A percentile compares a stretch with the other conserved stretches of the same genome.
Conservation (phyloP, 2,113 vertebrate species). For the Strix aluco region DNA sequence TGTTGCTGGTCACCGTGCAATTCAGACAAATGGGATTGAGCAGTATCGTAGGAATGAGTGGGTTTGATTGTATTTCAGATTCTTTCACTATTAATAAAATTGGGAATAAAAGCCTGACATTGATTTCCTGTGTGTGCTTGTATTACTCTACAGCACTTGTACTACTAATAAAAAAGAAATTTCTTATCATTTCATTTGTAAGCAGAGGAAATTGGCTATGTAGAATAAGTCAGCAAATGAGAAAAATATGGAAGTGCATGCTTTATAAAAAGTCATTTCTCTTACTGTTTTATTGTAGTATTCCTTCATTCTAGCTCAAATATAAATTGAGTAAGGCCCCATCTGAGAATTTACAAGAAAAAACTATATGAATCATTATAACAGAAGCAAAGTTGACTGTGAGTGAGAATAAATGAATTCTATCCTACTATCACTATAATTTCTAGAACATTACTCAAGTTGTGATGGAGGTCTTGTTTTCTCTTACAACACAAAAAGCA, state of each 20-base stretch:
- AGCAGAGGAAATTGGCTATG: not conserved
- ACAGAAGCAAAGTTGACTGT: not conserved
- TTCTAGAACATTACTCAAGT: constrained; percentile 27
- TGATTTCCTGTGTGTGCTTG: not conserved
- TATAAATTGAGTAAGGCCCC: not conserved
- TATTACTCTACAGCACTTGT: not conserved
- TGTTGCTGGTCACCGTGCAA: not conserved
- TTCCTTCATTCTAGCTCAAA: not conserved
- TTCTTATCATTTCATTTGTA: not conserved
- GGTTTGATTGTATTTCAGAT: not conserved
- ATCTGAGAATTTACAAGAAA: not conserved
- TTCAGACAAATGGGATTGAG: not conserved
- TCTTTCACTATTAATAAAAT: not conserved
- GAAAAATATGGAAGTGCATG: not conserved
- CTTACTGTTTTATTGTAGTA: not conserved
- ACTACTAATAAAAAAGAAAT: not conserved
- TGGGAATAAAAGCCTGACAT: not conserved
- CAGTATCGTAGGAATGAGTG: not conserved
- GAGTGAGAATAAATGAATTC: not conserved
- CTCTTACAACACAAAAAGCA: constrained; percentile 24
- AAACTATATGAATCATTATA: not conserved
- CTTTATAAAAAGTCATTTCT: not conserved
- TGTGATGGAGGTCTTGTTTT: constrained; percentile 23
- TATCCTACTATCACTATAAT: not conserved
- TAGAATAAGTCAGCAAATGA: not conserved